These are phyloP conservation scores for Tinamus guttatus DNA, from an alignment of 2,113 vertebrate species.

Conservation along the genomic window DNA sequence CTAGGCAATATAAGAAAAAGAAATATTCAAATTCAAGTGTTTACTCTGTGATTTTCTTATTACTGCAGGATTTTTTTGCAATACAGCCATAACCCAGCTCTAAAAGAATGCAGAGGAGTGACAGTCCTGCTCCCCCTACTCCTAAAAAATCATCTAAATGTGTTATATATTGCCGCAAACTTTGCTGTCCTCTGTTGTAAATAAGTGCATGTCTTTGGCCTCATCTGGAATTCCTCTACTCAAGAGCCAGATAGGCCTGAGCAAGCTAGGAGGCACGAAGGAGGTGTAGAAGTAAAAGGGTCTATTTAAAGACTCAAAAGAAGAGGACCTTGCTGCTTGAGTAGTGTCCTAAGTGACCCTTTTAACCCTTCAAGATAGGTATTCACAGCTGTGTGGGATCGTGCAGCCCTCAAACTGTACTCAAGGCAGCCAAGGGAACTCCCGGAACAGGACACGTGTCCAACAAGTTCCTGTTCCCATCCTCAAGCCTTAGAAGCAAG, in stretches of 20 bases:
- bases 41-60: neutral
- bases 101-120: neutral
- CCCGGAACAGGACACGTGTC: neutral
- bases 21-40: neutral
- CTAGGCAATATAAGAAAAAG: neutral
- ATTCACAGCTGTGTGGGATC: constrained; percentile 70
- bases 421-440: neutral
- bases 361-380: constrained; percentile 71
- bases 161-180: neutral
- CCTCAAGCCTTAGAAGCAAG: neutral
- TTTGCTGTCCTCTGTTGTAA: neutral
- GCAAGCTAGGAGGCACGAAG: constrained; percentile 19
- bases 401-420: constrained; percentile 62
- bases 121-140: neutral
- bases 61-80: neutral
- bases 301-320: constrained; percentile 65
- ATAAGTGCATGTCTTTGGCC: neutral
- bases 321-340: constrained; percentile 15
- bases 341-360: constrained; percentile 63
- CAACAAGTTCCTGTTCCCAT: neutral
- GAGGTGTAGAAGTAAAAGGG: neutral
- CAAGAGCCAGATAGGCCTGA: neutral
- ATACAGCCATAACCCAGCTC: neutral
- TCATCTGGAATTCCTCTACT: neutral
- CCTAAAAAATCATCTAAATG: neutral